Conservation (phyloP, 2,113 vertebrate genomes). For the Hippocampus zosterae region DNA sequence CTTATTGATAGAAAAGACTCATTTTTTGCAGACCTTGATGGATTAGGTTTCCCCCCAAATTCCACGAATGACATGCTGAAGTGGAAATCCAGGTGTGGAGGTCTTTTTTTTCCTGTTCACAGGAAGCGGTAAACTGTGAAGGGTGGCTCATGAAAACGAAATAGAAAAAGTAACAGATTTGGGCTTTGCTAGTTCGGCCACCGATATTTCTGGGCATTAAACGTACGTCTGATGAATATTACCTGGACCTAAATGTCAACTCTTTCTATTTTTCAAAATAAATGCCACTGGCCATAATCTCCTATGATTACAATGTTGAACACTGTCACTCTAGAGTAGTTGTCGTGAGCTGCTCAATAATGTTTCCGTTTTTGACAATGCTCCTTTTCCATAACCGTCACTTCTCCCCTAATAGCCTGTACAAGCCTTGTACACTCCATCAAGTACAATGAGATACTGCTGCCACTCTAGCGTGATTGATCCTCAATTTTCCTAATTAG, state of each 20-base stretch:
- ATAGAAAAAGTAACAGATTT: conserved; percentile 1
- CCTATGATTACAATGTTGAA: not conserved
- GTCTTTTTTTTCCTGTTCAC: conserved; percentile 13
- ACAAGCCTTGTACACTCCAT: conserved; percentile 5
- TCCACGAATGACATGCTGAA: conserved; percentile 61
- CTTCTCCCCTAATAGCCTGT: not conserved
- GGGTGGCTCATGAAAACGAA: conserved; percentile 25
- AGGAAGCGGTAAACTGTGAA: conserved; percentile 30
- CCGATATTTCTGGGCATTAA: conserved; percentile 8
- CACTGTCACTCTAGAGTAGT: not conserved
- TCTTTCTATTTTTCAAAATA: conserved; percentile 3
- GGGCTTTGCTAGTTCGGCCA: conserved; percentile 1
- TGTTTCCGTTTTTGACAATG: not conserved
- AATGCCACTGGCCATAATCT: not conserved
- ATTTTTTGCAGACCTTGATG: conserved; percentile 58
- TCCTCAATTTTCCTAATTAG: conserved; percentile 28
- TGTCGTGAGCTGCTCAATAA: conserved; percentile 1
- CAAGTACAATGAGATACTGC: conserved; percentile 16
- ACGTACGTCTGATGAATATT: not conserved
- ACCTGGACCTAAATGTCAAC: not conserved
- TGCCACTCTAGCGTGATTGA: conserved; percentile 15
- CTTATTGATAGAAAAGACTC: conserved; percentile 68
- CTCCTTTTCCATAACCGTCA: conserved; percentile 1
- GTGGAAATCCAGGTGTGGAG: conserved; percentile 61
- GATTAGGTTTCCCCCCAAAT: conserved; percentile 62